Evolutionary conservation across 2,888 invertebrate species (phyloP), one percentile per base, ranked within the genome.

Genomic region (Leptopilina syphax): DNA sequence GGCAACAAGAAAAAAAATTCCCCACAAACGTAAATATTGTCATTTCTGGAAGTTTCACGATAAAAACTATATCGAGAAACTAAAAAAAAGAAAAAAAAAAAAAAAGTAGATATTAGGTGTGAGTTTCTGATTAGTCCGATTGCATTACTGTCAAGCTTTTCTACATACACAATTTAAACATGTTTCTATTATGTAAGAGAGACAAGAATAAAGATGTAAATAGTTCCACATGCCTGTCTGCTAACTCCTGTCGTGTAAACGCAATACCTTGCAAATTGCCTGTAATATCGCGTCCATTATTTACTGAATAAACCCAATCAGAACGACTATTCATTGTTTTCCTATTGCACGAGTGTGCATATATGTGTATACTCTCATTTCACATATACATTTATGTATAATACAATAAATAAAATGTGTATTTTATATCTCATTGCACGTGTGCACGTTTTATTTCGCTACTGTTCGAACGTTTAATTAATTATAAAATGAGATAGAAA

Each of bases 271-370:
- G 77, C 77, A 77, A 77, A 77, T 77, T 77, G 77, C 65, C 65
- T 63, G 77, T 63, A 77, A 73, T 73, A 73, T 65, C 77, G 44
- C 44, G 27, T 76, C 76, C 54, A 79, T 79, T 79, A 79, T 79
- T 79, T 79, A 60, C 67, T 67, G 76, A 79, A 76, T 65, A 57
- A 66, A 76, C 27, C 79, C 79, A 77, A 77, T 79, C 76, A 76
- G 66, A 79, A 68, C 65, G 63, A 73, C 76, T 41, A 44, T 79
- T 79, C 76, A 79, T 79, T 76, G 76, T 73, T 66, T 65, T 65
- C 18, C 60, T 65, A 76, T 73, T 65, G 41, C 6, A 27, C 65
- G 77, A 73, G 54, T 73, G 10, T 73, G 57, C 8, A 8, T 24
- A 18, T 18, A 18, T 63, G 24, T 18, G 7, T 9, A 24, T 63